Conservation (phyloP, 2,113 vertebrate genomes). For the Corydoras maculifer region DNA sequence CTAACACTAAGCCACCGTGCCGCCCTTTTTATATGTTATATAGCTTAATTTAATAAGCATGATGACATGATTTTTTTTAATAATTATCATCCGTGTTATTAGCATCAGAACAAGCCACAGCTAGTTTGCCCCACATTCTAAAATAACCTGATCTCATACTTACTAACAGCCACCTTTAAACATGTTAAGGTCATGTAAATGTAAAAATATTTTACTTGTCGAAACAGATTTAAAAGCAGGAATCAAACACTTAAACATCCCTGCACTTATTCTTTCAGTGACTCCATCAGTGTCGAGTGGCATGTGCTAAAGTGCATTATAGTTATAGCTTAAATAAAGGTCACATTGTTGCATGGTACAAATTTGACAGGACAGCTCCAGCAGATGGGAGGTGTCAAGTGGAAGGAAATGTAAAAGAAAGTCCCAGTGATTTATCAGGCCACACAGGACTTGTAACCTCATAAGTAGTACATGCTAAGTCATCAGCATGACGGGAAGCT, state of each 20-base stretch:
- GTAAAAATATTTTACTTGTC: no score
- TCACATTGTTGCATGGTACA: slow-evolving; percentile 64
- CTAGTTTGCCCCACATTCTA: no score
- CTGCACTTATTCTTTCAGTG: slow-evolving; percentile 56
- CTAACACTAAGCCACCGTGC: no score
- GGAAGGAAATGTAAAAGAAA: slow-evolving; percentile 63
- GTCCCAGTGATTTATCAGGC: slow-evolving; percentile 57
- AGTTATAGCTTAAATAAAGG: slow-evolving; percentile 69
- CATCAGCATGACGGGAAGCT: slow-evolving; percentile 50
- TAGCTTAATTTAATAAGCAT: no score
- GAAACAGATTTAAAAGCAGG: no score
- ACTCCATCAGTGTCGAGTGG: slow-evolving; percentile 64
- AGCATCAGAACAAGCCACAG: no score
- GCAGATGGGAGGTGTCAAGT: slow-evolving; percentile 65
- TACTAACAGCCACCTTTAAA: no score
- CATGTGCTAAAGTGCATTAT: slow-evolving; percentile 70
- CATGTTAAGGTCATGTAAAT: no score
- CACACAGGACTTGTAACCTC: slow-evolving; percentile 38
- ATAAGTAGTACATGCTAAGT: slow-evolving; percentile 56
- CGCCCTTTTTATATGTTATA: no score
- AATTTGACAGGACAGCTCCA: slow-evolving; percentile 68
- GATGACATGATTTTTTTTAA: no score
- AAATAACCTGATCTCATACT: no score
- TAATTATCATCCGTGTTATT: no score
- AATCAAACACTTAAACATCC: slow-evolving; percentile 8